phyloP scores from a whole-genome alignment of 2,113 vertebrate species.

The Lepidothrix coronata region DNA sequence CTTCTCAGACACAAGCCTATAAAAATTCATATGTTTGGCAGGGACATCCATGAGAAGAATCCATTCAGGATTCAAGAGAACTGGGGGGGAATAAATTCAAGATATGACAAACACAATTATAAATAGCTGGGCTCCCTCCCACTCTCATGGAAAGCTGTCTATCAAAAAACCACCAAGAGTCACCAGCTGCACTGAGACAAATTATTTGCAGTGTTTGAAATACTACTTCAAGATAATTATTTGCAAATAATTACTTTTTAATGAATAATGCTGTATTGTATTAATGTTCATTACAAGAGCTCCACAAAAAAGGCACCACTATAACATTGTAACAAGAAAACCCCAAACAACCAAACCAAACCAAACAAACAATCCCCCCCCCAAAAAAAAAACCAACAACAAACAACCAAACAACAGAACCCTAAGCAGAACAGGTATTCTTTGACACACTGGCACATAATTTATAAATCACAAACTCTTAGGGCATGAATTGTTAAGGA shows the following conservation, averaged over 20 bases:
- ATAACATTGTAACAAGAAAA: not conserved
- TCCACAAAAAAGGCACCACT: not conserved
- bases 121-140: not conserved
- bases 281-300: not conserved
- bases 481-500: conserved; percentile 24
- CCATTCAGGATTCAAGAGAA: not conserved
- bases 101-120: not conserved
- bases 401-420: not conserved
- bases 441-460: not conserved
- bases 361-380: not conserved
- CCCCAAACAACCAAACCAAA: not conserved
- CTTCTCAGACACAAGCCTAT: not conserved
- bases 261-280: not conserved
- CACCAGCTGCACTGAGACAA: not conserved
- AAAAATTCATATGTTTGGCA: not conserved
- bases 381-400: not conserved
- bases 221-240: not conserved
- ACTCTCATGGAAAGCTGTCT: not conserved
- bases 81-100: not conserved
- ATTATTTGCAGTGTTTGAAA: not conserved
- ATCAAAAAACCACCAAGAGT: not conserved
- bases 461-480: conserved; percentile 2
- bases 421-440: not conserved
- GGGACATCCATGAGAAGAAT: not conserved
- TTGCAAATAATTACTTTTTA: not conserved